These are phyloP conservation scores for Aleiodes leptofemur DNA, from an alignment of 2,888 invertebrate genomes.

Conservation along the genomic window DNA sequence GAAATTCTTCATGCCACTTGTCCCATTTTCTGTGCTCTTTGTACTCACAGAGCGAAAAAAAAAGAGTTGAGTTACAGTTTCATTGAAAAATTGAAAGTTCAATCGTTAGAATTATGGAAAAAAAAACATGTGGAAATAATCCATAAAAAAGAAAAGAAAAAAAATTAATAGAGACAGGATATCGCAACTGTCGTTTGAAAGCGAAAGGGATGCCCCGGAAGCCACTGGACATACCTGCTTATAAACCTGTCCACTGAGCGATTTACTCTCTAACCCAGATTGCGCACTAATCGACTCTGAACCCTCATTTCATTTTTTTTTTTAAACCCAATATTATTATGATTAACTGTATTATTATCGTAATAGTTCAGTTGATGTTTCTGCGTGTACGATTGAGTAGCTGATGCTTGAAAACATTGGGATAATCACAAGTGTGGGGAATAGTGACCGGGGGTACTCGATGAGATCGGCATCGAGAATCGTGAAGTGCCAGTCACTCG, in stretches of 20 bases:
- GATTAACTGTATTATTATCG: no score
- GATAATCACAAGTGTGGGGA: neutral
- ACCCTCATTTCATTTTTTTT: neutral
- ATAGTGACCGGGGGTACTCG: neutral
- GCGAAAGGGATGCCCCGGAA: conserved; percentile 36
- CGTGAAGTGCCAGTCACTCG: conserved; percentile 59
- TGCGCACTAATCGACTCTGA: neutral
- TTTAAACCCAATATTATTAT: no score
- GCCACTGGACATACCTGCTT: conserved; percentile 9
- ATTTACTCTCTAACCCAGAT: conserved; percentile 19
- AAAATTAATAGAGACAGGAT: conserved; percentile 17
- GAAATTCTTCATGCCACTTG: no score
- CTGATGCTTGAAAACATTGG: neutral
- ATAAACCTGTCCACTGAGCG: conserved; percentile 30
- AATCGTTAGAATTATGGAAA: conserved; percentile 11
- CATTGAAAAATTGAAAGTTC: conserved; percentile 17
- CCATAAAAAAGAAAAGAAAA: conserved; percentile 12
- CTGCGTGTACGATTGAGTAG: neutral
- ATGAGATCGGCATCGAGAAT: neutral
- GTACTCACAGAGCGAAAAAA: no score
- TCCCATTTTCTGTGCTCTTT: no score
- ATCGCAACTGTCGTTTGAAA: conserved; percentile 25
- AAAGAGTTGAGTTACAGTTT: no score
- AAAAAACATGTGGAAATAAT: neutral
- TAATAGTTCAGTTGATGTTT: conserved; percentile 15